A percentile compares a stretch with the other conserved stretches of the same genome.
These are phyloP conservation scores for Euwallacea similis DNA, from an alignment of 1,140 invertebrate genomes.

Conservation along the genomic window DNA sequence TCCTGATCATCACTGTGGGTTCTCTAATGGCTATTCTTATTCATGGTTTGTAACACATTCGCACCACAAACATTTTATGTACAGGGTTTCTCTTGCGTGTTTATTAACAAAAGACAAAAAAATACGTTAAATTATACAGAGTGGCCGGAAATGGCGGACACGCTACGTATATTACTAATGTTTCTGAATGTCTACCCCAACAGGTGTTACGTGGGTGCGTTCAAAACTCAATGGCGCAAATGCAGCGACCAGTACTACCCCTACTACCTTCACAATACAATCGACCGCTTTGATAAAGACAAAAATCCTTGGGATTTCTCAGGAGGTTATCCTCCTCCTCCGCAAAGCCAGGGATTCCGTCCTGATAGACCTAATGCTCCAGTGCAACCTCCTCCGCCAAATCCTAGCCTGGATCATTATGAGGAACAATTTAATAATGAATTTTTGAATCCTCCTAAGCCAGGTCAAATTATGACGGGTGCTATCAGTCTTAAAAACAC, in stretches of 20 bases:
- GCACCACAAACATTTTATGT: neutral
- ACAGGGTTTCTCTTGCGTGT: no score
- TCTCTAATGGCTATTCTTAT: conserved; percentile 73
- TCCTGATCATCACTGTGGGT: conserved; percentile 78
- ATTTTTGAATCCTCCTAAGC: conserved; percentile 55
- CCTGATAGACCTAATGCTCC: conserved; percentile 47
- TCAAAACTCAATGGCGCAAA: conserved; percentile 76
- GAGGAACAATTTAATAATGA: conserved; percentile 51
- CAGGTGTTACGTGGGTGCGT: conserved; percentile 78
- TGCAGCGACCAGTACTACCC: conserved; percentile 80
- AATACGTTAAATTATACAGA: neutral
- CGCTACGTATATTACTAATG: no score
- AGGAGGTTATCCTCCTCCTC: conserved; percentile 25
- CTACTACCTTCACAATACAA: conserved; percentile 49
- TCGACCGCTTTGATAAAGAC: conserved; percentile 35
- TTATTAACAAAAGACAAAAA: neutral
- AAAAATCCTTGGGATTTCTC: conserved; percentile 23
- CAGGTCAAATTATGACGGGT: conserved; percentile 45
- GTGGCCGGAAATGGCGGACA: neutral
- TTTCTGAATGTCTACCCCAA: no score
- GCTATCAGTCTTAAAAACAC: neutral
- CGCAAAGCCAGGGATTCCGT: conserved; percentile 39
- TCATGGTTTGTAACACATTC: conserved; percentile 62
- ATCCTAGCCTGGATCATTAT: conserved; percentile 52
- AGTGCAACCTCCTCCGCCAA: conserved; percentile 44